These are phyloP conservation scores for Lordiphosa clarofinis DNA, from an alignment of 1,140 invertebrate genomes.

Conservation along the genomic window DNA sequence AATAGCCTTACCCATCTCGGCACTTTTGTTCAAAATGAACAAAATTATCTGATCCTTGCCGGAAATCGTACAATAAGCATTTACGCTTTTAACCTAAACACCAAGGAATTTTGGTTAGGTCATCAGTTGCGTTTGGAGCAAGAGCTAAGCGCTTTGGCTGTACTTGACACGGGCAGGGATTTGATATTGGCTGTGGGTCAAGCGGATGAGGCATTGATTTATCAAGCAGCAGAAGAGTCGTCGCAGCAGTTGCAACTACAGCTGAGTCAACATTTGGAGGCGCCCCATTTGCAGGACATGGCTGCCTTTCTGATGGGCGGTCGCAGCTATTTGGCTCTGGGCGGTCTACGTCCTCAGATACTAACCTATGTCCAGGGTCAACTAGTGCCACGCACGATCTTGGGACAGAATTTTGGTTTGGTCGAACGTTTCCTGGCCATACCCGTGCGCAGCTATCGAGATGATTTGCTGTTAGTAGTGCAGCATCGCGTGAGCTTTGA, in stretches of 20 bases:
- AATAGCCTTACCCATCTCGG: conserved; percentile 22
- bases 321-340: conserved; percentile 79
- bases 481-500: conserved; percentile 80
- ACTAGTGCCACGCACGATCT: conserved; percentile 60
- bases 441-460: conserved; percentile 79
- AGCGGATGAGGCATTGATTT: conserved; percentile 41
- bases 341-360: conserved; percentile 78
- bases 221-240: conserved; percentile 31
- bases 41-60: conserved; percentile 38
- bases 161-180: conserved; percentile 64
- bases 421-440: conserved; percentile 79
- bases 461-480: conserved; percentile 81
- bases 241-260: conserved; percentile 36
- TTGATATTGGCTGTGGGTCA: conserved; percentile 64
- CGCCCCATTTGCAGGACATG: conserved; percentile 42
- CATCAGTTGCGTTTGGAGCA: conserved; percentile 56
- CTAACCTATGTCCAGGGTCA: conserved; percentile 69
- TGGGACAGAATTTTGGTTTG: conserved; percentile 73
- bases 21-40: conserved; percentile 42
- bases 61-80: conserved; percentile 49
- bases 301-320: conserved; percentile 78
- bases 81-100: conserved; percentile 52
- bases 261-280: conserved; percentile 29
- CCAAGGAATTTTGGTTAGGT: conserved; percentile 61
- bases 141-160: conserved; percentile 29